Evolutionary conservation across 2,113 vertebrate genomes (phyloP), one percentile per base, ranked within the genome.

Genomic region (Lepus americanus): DNA sequence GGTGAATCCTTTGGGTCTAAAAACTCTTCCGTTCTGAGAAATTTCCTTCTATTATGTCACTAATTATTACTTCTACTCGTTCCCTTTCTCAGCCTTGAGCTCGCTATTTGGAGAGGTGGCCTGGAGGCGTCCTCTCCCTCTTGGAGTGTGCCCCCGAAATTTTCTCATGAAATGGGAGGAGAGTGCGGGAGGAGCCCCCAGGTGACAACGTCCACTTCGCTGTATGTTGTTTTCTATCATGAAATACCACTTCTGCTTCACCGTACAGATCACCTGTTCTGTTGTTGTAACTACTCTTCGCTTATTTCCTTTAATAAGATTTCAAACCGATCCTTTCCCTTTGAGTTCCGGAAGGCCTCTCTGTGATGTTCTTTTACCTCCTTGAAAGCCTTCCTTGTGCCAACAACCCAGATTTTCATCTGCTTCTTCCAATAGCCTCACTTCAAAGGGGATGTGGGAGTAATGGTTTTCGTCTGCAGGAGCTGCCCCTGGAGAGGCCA

Each of bases 391-490:
- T 78, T 66, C 19, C 36, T 72, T 31, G 29, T 27, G 81, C 31
- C 36, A 44, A 92, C 89, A 89, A 61, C n/a, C 70, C 77, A 59
- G 51, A 67, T 13, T 89, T 78, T 78, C 61, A 44, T 86, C 80
- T 82, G 80, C 39, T 86, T 86, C 20, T 72, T 81, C 33, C 77
- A 66, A 77, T 59, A 44, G 44, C 85, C 77, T 85, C 27, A 27
- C 80, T 86, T 89, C 89, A 66, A 67, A 70, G 63, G 89, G 25
- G 61, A 89, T 66, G 27, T 29, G 17, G 92, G 92, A 77, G 67
- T 77, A 89, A 81, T 17, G 33, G 69, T 9, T 80, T 59, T 72
- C 29, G 63, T 82, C 53, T 77, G 94, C 4, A 89, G 12, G 17
- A 83, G 59, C 22, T 8, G 49, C n/a, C 64, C 63, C n/a, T 9